phyloP scores from a whole-genome alignment of 2,797 vertebrate species.

The Tachyglossus aculeatus region DNA sequence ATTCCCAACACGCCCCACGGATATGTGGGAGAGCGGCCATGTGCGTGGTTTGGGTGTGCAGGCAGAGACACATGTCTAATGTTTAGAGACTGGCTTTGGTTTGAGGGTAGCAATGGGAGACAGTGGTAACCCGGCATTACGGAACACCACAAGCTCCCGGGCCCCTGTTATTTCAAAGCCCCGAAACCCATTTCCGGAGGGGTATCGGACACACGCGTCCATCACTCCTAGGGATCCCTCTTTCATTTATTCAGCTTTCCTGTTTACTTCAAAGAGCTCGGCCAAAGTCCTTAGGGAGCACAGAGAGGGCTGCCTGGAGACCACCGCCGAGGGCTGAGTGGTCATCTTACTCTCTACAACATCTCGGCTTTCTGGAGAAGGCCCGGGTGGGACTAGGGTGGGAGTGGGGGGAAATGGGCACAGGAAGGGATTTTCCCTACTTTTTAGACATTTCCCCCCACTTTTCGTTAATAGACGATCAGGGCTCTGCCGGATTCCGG shows the following conservation, averaged over 20 bases:
- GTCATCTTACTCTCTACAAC: background rate
- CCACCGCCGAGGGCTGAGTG: background rate
- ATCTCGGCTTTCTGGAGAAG: background rate
- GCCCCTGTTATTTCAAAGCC: background rate
- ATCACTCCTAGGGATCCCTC: background rate
- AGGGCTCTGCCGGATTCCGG: background rate
- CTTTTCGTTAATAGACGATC: background rate
- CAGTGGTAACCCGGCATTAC: background rate
- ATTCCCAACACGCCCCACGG: background rate
- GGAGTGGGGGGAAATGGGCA: background rate
- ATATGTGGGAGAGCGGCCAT: background rate
- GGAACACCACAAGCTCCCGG: constrained; percentile 11
- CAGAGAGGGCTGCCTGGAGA: background rate
- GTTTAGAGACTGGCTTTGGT: background rate
- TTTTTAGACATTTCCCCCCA: background rate
- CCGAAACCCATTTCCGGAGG: background rate
- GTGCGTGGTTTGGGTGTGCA: background rate
- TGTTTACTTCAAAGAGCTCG: constrained; percentile 5
- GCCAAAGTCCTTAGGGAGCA: background rate
- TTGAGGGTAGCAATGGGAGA: background rate
- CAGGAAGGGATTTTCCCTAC: background rate
- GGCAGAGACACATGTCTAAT: background rate
- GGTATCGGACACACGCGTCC: background rate
- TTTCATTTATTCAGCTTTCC: constrained; percentile 23
- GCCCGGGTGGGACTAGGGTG: too few species aligned